Base-by-base conservation (phyloP, 2,888 invertebrate species). In the Timema podura region DNA sequence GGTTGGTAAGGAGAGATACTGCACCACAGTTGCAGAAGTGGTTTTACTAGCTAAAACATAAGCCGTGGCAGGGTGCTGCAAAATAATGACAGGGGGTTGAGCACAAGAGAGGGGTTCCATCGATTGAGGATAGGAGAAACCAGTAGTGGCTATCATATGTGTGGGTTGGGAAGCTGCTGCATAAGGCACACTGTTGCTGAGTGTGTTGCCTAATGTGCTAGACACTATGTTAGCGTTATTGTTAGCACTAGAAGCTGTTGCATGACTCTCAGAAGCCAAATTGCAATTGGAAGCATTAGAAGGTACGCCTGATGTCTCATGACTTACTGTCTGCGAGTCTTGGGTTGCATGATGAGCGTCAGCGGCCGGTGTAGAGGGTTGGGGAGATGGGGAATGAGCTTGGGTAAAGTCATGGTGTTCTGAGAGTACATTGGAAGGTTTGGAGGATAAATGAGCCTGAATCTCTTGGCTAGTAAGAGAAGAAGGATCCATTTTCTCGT, bases 1-100 rank as follows among this genome's bases (percentile, higher is more conserved):
- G 9, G n/a, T 44, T n/a, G 44, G 64, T 16, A 54, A 54, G 30
- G 51, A 54, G 11, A 54, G 45, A 54, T 67, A 67, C 67, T 67
- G 54, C 57, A 67, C 16, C 51, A 57, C 6, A 48, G 68, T 47
- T 16, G 57, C 30, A 30, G 64, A 16, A 11, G 48, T 11, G 6
- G 11, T 30, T 44, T 68, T 64, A 5, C 57, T 48, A 6, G 64
- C 48, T 11, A 68, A 45, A 16, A 68, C 15, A 48, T 49, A 68
- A 13, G 65, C 69, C 15, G 66, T 57, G 9, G 69, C 48, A 15
- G 65, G 59, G 15, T 65, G 69, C 44, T 69, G 69, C 45, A 69
- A 57, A 47, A 69, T 47, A 30, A 69, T 69, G 15, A 69, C 48
- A n/a, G 69, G 69, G 73, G 82, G 83, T 45, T 61, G 61, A 44